Evolutionary conservation across 2,888 invertebrate genomes (phyloP), one percentile per base, ranked within the genome.

Genomic region (Eucriotettix oculatus): DNA sequence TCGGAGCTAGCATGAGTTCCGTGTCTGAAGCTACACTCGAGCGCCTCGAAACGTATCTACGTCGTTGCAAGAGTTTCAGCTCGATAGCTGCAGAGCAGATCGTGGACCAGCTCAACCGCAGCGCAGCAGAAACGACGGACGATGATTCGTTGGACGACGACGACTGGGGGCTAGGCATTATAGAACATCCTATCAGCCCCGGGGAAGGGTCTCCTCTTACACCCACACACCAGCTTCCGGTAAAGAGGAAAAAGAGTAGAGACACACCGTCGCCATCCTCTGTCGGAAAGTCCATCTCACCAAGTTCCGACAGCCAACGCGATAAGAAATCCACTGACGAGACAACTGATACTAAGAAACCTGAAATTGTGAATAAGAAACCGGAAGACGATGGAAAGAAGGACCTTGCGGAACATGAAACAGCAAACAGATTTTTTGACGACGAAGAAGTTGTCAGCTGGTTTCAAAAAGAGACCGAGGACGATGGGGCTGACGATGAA

Each of bases 131-230:
- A 5, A 5, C 29, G 29, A 5, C 29, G 29, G 29, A 29, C 7
- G 29, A 29, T 29, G 29, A 29, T 29, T 29, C 29, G 29, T 2
- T 29, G 29, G 29, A 29, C 29, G 29, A 29, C 29, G 29, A 29
- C 66, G 76, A 77, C 66, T 78, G 78, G 77, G 76, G 76, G 64
- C 65, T 77, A 40, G 72, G 73, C 16, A 71, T 76, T 44, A 71
- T 75, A 48, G 75, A 76, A 66, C 74, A 76, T 67, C 66, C 65
- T 58, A 65, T 64, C 58, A 64, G 62, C 9, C 57, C 48, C 10
- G 29, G 29, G 29, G 29, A 29, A 29, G 53, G 29, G 29, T 7
- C 29, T 7, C 29, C 29, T 29, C 29, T 29, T 29, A 5, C 29
- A 29, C 29, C 29, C 29, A 29, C 29, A 29, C 29, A 29, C 29